phyloP scores from a whole-genome alignment of 1,140 invertebrate species.

The Trichonephila clavata region DNA sequence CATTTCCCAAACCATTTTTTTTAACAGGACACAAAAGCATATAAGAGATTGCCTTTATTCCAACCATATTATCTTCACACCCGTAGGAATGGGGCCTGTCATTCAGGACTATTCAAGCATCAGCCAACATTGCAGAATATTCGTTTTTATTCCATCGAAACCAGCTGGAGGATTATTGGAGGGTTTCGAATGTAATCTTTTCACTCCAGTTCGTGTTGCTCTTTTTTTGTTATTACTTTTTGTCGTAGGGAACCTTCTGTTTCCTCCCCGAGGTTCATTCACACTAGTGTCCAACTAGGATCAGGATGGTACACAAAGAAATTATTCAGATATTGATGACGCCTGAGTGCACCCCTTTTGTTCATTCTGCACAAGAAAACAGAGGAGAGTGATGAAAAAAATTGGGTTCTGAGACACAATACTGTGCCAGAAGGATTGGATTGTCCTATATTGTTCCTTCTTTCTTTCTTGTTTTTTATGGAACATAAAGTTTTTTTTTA shows the following conservation, averaged over 20 bases:
- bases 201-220: slow-evolving; percentile 20
- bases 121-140: background rate
- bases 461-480: too few species aligned
- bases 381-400: background rate
- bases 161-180: slow-evolving; percentile 21
- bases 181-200: slow-evolving; percentile 17
- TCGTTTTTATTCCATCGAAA: background rate
- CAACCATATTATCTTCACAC: background rate
- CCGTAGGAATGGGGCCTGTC: slow-evolving; percentile 11
- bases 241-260: background rate
- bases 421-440: too few species aligned
- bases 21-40: background rate
- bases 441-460: too few species aligned
- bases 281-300: background rate
- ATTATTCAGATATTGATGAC: slow-evolving; percentile 22
- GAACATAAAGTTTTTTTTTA: too few species aligned
- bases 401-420: too few species aligned
- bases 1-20: background rate
- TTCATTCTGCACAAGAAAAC: background rate
- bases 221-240: background rate
- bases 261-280: slow-evolving; percentile 20
- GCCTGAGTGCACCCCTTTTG: slow-evolving; percentile 4
- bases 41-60: background rate
- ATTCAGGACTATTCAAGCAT: background rate
- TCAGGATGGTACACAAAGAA: slow-evolving; percentile 19